phyloP scores from a whole-genome alignment of 2,113 vertebrate genomes.

The Podarcis muralis region DNA sequence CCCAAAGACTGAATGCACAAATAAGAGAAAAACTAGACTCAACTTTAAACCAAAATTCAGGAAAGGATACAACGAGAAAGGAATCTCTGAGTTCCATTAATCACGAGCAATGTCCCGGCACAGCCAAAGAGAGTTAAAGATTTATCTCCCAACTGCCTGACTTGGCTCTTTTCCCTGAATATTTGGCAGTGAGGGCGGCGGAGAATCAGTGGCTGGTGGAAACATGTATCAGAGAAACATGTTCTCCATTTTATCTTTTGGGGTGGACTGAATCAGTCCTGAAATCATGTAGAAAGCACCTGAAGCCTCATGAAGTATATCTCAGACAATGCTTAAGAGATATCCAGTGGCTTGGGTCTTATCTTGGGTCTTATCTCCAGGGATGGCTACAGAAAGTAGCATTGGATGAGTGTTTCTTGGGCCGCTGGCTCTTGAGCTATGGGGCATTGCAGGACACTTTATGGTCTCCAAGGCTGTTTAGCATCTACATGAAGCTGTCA shows the following conservation, averaged over 20 bases:
- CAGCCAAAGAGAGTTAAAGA: conserved; percentile 59
- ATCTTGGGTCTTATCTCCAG: no score
- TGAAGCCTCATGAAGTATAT: background rate
- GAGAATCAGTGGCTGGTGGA: conserved; percentile 50
- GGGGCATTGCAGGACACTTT: background rate
- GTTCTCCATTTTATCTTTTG: conserved; percentile 2
- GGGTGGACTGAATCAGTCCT: background rate
- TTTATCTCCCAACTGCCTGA: conserved; percentile 70
- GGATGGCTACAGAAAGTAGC: no score
- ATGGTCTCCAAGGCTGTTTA: background rate
- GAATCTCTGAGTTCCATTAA: conserved; percentile 66
- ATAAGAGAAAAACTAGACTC: background rate
- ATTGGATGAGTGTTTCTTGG: no score
- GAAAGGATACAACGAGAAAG: conserved; percentile 30
- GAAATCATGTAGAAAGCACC: background rate
- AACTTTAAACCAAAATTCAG: conserved; percentile 14
- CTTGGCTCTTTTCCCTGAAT: conserved; percentile 66
- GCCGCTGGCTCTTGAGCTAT: background rate
- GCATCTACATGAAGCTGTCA: no score
- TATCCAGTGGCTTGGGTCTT: background rate
- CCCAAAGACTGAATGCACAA: conserved; percentile 29
- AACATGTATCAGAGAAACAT: conserved; percentile 40
- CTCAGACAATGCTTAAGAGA: background rate
- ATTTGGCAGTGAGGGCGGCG: conserved; percentile 52
- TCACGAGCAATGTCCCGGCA: conserved; percentile 50